These are phyloP conservation scores for Luffia ferchaultella DNA, from an alignment of 2,888 invertebrate genomes.

Conservation along the genomic window DNA sequence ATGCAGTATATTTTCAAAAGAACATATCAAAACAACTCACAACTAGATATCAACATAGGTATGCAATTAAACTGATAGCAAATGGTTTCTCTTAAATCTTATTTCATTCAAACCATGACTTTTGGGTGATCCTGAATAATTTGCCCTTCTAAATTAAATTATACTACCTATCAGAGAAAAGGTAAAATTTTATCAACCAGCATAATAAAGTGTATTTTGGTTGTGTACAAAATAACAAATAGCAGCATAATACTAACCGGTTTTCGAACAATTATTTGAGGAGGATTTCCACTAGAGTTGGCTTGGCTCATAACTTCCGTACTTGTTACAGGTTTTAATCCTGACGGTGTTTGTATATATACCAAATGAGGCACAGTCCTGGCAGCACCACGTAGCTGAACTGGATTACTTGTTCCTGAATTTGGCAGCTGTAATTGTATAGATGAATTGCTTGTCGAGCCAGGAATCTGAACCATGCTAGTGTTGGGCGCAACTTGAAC, in stretches of 20 bases:
- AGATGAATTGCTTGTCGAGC: conserved; percentile 34
- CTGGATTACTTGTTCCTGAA: conserved; percentile 23
- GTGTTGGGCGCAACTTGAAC: conserved; percentile 43
- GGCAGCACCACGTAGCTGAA: conserved; percentile 35
- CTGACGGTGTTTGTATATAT: conserved; percentile 66
- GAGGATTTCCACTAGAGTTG: conserved; percentile 56
- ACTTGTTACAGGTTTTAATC: conserved; percentile 52
- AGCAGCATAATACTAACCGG: conserved; percentile 61
- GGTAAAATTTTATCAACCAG: too few species aligned
- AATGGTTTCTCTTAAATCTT: too few species aligned
- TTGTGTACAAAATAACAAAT: too few species aligned
- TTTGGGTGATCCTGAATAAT: too few species aligned
- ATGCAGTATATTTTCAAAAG: too few species aligned
- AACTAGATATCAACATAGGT: too few species aligned
- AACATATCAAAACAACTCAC: too few species aligned
- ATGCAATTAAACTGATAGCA: too few species aligned
- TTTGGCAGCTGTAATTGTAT: conserved; percentile 38
- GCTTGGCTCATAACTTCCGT: conserved; percentile 56
- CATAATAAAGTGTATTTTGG: too few species aligned
- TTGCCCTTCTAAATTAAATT: too few species aligned
- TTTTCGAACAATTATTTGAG: conserved; percentile 58
- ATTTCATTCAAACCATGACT: too few species aligned
- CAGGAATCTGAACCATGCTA: conserved; percentile 46
- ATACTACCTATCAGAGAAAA: too few species aligned
- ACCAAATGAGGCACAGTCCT: conserved; percentile 64